Conservation (phyloP, 2,113 vertebrate genomes). For the Pitta sordida region DNA sequence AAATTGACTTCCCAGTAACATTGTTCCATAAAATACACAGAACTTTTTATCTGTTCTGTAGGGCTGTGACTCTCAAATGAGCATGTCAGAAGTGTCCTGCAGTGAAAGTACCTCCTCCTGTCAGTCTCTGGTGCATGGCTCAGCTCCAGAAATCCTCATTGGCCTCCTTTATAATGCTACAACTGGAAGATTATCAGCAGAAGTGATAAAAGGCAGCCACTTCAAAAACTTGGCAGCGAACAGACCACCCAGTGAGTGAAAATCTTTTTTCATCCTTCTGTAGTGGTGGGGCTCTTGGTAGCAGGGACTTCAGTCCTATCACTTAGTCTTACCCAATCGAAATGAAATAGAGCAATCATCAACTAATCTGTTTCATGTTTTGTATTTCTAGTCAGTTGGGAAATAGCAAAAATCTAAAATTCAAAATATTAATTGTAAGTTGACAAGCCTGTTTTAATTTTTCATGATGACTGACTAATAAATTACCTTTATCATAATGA, state of each 20-base stretch:
- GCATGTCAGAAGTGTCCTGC: slow-evolving; percentile 91
- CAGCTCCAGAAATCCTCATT: slow-evolving; percentile 92
- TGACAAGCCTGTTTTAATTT: slow-evolving; percentile 72
- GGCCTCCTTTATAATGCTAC: slow-evolving; percentile 97
- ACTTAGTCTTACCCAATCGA: slow-evolving; percentile 60
- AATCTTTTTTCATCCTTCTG: slow-evolving; percentile 64
- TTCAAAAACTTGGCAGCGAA: slow-evolving; percentile 97
- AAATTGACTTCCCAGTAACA: background rate
- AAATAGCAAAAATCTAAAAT: slow-evolving; percentile 74
- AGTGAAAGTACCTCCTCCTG: slow-evolving; percentile 91
- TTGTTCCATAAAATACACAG: background rate
- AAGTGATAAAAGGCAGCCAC: slow-evolving; percentile 98
- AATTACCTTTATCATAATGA: slow-evolving; percentile 68
- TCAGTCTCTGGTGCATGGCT: slow-evolving; percentile 88
- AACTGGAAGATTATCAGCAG: slow-evolving; percentile 94
- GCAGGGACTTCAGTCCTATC: slow-evolving; percentile 60
- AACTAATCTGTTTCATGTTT: slow-evolving; percentile 75
- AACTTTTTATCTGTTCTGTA: slow-evolving; percentile 66
- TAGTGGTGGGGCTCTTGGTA: slow-evolving; percentile 24
- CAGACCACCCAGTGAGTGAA: slow-evolving; percentile 97
- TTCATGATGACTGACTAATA: slow-evolving; percentile 71
- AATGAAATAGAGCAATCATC: slow-evolving; percentile 65
- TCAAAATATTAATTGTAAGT: slow-evolving; percentile 75
- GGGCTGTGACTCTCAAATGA: slow-evolving; percentile 93
- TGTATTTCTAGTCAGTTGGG: slow-evolving; percentile 70